Evolutionary conservation across 1,140 invertebrate species (phyloP).

Genomic region (Drosophila pseudoananassae): DNA sequence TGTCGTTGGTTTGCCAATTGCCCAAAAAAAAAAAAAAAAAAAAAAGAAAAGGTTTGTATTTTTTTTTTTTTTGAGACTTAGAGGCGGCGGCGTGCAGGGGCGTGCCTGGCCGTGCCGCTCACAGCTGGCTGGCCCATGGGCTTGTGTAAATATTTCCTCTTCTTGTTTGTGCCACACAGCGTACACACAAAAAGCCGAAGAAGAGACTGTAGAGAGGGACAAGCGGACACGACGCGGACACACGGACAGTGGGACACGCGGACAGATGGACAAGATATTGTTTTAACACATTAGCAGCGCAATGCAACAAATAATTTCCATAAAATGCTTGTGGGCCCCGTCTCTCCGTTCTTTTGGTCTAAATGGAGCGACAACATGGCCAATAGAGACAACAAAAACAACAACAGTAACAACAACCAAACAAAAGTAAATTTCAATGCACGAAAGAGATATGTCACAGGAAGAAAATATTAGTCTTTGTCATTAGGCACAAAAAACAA

Average conservation of each 20-base stretch:
- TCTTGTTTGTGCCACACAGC: constrained; percentile 73
- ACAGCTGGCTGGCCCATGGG: constrained; percentile 63
- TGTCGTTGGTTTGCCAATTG: constrained; percentile 72
- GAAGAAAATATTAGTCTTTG: constrained; percentile 84
- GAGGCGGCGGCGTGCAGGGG: constrained; percentile 58
- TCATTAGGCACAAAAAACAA: constrained; percentile 81
- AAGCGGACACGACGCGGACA: constrained; percentile 48
- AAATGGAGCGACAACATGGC: constrained; percentile 24
- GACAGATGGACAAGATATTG: constrained; percentile 64
- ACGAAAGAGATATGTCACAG: constrained; percentile 82
- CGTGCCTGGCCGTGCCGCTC: constrained; percentile 70
- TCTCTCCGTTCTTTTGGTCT: constrained; percentile 16
- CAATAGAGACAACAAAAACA: constrained; percentile 46
- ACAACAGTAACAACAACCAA: constrained; percentile 37
- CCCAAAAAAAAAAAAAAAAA: constrained; percentile 1
- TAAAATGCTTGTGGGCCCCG: constrained; percentile 58
- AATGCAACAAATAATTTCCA: constrained; percentile 84
- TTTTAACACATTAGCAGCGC: constrained; percentile 84
- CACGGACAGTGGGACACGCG: constrained; percentile 43
- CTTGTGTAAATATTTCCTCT: constrained; percentile 78
- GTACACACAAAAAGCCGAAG: constrained; percentile 25
- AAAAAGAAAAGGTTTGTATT: not conserved
- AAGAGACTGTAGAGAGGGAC: constrained; percentile 37
- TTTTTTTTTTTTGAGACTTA: constrained; percentile 29
- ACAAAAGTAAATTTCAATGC: constrained; percentile 71